These are phyloP conservation scores for Merodon equestris DNA, from an alignment of 2,888 invertebrate species.

Conservation along the genomic window DNA sequence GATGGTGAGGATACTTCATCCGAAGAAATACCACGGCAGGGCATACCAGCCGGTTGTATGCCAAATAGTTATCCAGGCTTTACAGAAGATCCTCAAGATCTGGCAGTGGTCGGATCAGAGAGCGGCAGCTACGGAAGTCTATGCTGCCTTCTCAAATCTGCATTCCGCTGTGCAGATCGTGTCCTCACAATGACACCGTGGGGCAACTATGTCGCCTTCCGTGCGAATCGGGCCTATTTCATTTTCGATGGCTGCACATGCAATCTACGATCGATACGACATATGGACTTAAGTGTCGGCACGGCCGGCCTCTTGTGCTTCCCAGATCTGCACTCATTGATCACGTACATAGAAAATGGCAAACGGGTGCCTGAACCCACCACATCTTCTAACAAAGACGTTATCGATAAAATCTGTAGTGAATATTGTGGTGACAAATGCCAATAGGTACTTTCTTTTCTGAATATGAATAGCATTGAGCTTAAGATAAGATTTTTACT, in stretches of 20 bases:
- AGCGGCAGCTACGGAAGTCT: slow-evolving; percentile 76
- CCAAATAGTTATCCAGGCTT: slow-evolving; percentile 75
- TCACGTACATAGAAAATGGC: slow-evolving; percentile 73
- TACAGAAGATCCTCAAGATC: slow-evolving; percentile 69
- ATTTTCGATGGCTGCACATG: slow-evolving; percentile 77
- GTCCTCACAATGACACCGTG: slow-evolving; percentile 76
- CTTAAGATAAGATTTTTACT: too few species aligned
- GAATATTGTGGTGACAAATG: slow-evolving; percentile 69
- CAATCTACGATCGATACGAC: slow-evolving; percentile 75
- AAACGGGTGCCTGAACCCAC: slow-evolving; percentile 69
- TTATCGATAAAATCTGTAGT: slow-evolving; percentile 71
- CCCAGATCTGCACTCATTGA: slow-evolving; percentile 70
- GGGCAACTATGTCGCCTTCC: slow-evolving; percentile 77
- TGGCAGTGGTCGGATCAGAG: slow-evolving; percentile 77
- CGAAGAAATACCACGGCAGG: slow-evolving; percentile 33
- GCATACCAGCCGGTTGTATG: slow-evolving; percentile 65
- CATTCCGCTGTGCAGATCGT: slow-evolving; percentile 75
- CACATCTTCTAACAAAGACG: slow-evolving; percentile 51
- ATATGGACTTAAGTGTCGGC: slow-evolving; percentile 75
- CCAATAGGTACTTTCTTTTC: neutral
- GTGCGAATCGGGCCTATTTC: slow-evolving; percentile 71
- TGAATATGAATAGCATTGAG: too few species aligned
- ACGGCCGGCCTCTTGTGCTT: slow-evolving; percentile 76
- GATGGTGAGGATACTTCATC: slow-evolving; percentile 27
- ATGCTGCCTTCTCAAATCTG: slow-evolving; percentile 72